A percentile compares a stretch with the other conserved stretches of the same genome.
Conservation (phyloP, 2,888 invertebrate genomes). For the Netelia inedita region DNA sequence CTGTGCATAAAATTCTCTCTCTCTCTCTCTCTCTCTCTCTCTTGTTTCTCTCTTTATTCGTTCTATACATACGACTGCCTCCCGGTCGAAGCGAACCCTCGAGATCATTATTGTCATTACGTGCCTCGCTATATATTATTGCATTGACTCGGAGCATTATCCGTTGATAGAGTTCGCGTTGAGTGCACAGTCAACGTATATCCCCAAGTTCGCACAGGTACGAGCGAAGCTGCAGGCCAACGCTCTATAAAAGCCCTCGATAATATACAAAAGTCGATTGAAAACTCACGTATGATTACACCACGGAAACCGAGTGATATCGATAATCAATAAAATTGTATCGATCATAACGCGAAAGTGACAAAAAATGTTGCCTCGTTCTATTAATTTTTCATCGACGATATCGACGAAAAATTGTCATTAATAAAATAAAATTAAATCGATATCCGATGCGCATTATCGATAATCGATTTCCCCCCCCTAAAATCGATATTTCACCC, state of each 20-base stretch:
- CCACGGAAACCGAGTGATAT: too few species aligned
- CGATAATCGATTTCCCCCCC: background rate
- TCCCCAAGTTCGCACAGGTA: constrained; percentile 30
- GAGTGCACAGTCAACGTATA: background rate
- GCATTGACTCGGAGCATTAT: constrained; percentile 69
- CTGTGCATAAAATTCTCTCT: constrained; percentile 1
- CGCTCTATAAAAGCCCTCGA: constrained; percentile 24
- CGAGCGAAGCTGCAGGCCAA: constrained; percentile 18
- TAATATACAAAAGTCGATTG: constrained; percentile 30
- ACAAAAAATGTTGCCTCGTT: too few species aligned
- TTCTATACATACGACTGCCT: background rate
- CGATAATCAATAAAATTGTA: too few species aligned
- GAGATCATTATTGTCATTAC: constrained; percentile 73
- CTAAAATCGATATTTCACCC: background rate
- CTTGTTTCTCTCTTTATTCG: constrained; percentile 31
- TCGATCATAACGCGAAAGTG: too few species aligned
- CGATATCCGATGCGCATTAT: background rate
- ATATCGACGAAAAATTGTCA: constrained; percentile 8
- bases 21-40: constrained; percentile 28
- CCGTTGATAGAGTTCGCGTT: constrained; percentile 54
- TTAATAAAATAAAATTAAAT: constrained; percentile 20
- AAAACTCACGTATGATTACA: background rate
- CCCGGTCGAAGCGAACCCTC: constrained; percentile 59
- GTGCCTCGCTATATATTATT: constrained; percentile 69
- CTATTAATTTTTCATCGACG: too few species aligned